phyloP scores from a whole-genome alignment of 1,140 invertebrate species.

The Epicauta chinensis region DNA sequence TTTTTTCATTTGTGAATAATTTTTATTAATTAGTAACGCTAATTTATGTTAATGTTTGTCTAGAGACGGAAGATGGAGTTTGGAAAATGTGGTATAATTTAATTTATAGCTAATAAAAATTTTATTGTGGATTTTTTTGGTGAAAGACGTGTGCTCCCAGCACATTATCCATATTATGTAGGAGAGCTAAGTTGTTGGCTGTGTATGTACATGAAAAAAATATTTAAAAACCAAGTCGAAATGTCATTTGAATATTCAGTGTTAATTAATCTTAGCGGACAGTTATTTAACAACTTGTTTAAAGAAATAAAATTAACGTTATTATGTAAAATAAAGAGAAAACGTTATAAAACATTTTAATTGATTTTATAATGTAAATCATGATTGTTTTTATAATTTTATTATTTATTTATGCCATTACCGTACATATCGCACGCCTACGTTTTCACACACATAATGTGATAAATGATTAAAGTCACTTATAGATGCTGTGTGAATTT shows the following conservation, averaged over 20 bases:
- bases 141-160: too few relatives aligned
- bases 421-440: constrained; percentile 20
- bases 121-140: constrained; percentile 11
- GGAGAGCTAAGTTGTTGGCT: too few relatives aligned
- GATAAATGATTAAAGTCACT: constrained; percentile 25
- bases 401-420: constrained; percentile 31
- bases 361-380: constrained; percentile 20
- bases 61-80: neutral
- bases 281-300: constrained; percentile 18
- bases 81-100: constrained; percentile 11
- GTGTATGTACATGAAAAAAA: too few relatives aligned
- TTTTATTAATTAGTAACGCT: constrained; percentile 15
- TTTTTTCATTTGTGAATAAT: too few relatives aligned
- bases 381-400: constrained; percentile 27
- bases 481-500: constrained; percentile 21
- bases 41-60: constrained; percentile 15
- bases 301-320: constrained; percentile 16
- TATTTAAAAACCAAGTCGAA: too few relatives aligned
- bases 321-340: constrained; percentile 10
- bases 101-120: constrained; percentile 15
- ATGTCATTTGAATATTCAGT: constrained; percentile 1
- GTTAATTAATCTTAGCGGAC: constrained; percentile 11
- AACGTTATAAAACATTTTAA: constrained; percentile 15
- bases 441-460: constrained; percentile 10
- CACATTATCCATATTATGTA: too few relatives aligned